Conservation (phyloP, 2,888 invertebrate species). For the Neoaliturus tenellus region DNA sequence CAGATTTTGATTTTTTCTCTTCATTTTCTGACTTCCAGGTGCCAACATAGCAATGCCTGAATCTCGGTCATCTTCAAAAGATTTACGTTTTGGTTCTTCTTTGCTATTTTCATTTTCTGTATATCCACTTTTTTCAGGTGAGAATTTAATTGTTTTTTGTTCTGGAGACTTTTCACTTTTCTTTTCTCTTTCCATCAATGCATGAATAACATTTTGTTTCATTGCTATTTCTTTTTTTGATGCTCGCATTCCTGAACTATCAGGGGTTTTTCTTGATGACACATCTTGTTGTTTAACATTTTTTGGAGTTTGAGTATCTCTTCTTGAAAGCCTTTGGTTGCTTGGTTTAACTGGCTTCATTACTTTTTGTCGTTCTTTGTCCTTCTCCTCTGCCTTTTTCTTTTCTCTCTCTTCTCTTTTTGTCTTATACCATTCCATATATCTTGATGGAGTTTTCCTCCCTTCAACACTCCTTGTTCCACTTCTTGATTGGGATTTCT, state of each 20-base stretch:
- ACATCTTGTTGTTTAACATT: neutral
- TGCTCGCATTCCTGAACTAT: neutral
- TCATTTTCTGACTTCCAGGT: conserved; percentile 57
- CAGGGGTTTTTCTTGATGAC: conserved; percentile 49
- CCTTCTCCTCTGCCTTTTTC: conserved; percentile 73
- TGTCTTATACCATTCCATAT: conserved; percentile 87
- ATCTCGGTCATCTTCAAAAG: conserved; percentile 81
- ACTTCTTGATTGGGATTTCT: conserved; percentile 51
- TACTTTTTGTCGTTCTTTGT: conserved; percentile 64
- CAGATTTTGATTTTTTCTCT: conserved; percentile 72
- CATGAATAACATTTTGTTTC: conserved; percentile 33
- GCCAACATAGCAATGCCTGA: conserved; percentile 83
- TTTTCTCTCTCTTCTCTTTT: conserved; percentile 75
- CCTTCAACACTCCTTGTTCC: conserved; percentile 66
- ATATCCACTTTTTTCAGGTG: conserved; percentile 16
- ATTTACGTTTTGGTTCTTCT: conserved; percentile 48
- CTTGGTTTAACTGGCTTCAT: conserved; percentile 68
- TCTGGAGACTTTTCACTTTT: neutral
- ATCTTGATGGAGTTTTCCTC: conserved; percentile 76
- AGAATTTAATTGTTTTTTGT: conserved; percentile 21
- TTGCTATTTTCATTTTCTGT: neutral
- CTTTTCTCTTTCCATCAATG: neutral
- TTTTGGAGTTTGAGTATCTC: conserved; percentile 27
- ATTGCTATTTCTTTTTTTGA: neutral
- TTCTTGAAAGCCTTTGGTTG: conserved; percentile 74